These are phyloP conservation scores for Cyclina sinensis DNA, from an alignment of 1,140 invertebrate species.

Conservation along the genomic window DNA sequence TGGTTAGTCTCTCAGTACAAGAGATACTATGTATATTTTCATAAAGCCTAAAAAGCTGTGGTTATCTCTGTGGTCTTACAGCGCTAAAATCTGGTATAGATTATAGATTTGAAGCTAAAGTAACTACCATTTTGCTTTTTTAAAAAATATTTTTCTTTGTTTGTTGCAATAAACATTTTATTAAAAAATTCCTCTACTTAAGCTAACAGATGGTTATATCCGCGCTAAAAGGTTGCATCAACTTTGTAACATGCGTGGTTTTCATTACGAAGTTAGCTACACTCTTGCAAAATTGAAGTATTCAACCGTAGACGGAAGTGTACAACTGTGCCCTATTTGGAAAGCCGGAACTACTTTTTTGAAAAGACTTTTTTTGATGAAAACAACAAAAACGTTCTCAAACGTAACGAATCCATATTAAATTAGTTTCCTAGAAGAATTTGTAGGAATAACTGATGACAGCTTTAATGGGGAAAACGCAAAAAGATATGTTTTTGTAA, in stretches of 20 bases:
- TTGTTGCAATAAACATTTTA: neutral
- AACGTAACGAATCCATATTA: conserved; percentile 45
- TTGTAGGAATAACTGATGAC: neutral
- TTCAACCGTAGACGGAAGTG: neutral
- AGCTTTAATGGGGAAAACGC: neutral
- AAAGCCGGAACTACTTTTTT: conserved; percentile 53
- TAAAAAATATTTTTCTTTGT: too few species aligned
- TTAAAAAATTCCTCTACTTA: neutral
- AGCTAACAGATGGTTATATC: neutral
- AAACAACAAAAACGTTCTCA: neutral
- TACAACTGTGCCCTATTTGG: conserved; percentile 39
- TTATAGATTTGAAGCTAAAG: too few species aligned
- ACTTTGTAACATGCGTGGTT: neutral
- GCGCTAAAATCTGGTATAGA: too few species aligned
- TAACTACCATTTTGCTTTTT: too few species aligned
- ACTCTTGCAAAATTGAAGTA: neutral
- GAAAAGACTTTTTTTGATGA: conserved; percentile 42
- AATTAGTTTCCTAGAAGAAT: conserved; percentile 21
- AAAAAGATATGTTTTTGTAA: conserved; percentile 51
- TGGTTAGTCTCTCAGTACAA: too few species aligned
- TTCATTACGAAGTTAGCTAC: neutral
- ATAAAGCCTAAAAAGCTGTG: too few species aligned
- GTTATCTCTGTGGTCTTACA: too few species aligned
- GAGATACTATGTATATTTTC: too few species aligned
- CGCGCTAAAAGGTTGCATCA: neutral